Evolutionary conservation across 2,113 vertebrate genomes (phyloP).

Genomic region (Chloropsis cyanopogon): DNA sequence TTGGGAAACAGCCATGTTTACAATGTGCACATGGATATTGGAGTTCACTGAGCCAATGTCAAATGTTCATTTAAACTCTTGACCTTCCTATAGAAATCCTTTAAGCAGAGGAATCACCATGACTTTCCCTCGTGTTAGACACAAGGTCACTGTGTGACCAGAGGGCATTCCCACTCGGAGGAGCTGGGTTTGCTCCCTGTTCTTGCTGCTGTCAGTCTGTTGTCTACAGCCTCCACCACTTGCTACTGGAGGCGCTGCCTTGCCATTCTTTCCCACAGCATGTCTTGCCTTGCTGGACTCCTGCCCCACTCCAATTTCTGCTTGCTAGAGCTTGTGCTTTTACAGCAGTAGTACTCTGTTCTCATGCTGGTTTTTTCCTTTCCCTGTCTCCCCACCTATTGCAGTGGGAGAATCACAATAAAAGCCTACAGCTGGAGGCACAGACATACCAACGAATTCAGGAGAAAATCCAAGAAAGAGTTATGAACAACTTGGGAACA

Average conservation of each 20-base stretch:
- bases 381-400: neutral
- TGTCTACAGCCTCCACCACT: neutral
- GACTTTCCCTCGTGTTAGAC: neutral
- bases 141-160: neutral
- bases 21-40: neutral
- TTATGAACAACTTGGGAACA: conserved; percentile 99
- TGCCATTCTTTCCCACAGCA: conserved; percentile 8
- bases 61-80: conserved; percentile 3
- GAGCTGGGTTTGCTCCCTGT: neutral
- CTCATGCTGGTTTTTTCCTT: conserved; percentile 11
- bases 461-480: conserved; percentile 98
- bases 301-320: neutral
- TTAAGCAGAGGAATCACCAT: neutral
- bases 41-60: neutral
- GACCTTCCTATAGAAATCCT: neutral
- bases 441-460: conserved; percentile 99
- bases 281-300: conserved; percentile 37
- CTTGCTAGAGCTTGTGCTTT: conserved; percentile 53
- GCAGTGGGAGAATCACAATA: conserved; percentile 99
- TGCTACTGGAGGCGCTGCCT: neutral
- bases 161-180: neutral
- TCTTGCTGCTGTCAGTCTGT: neutral
- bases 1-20: neutral
- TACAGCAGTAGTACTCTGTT: neutral
- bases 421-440: conserved; percentile 96